These are phyloP conservation scores for Pseudomyrmex dendroicus DNA, from an alignment of 1,140 invertebrate species.

Conservation along the genomic window DNA sequence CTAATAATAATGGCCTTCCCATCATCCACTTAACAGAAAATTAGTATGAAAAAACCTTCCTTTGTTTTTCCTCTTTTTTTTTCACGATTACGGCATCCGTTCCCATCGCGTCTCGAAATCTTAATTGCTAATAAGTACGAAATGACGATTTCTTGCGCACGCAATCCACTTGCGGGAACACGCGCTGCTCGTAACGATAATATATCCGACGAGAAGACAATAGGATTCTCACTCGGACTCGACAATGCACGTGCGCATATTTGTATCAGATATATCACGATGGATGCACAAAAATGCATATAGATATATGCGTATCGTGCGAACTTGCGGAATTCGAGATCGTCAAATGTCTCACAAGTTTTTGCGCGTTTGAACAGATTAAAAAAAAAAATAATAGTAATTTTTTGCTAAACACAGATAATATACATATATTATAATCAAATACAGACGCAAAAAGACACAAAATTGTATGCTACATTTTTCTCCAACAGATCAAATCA, in stretches of 20 bases:
- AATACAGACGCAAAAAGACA: no score
- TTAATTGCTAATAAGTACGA: slow-evolving; percentile 60
- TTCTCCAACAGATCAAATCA: no score
- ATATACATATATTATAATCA: no score
- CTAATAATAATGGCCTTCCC: slow-evolving; percentile 53
- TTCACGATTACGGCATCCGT: slow-evolving; percentile 36
- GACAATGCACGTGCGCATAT: slow-evolving; percentile 50
- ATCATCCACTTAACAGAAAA: slow-evolving; percentile 53
- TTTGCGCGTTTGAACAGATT: not conserved
- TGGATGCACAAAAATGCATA: not conserved
- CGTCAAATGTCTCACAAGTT: not conserved
- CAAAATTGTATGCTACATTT: no score
- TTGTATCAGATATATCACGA: slow-evolving; percentile 46
- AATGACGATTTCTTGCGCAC: slow-evolving; percentile 49
- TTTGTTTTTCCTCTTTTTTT: slow-evolving; percentile 48
- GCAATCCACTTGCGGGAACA: slow-evolving; percentile 38
- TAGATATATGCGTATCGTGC: not conserved
- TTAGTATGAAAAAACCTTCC: slow-evolving; percentile 51
- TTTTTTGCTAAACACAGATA: no score
- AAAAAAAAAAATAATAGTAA: no score
- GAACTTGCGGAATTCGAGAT: slow-evolving; percentile 23
- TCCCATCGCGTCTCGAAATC: slow-evolving; percentile 59
- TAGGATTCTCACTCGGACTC: slow-evolving; percentile 45
- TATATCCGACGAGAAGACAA: slow-evolving; percentile 39
- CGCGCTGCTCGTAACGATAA: slow-evolving; percentile 28